Conservation (phyloP, 2,888 invertebrate genomes). For the Troglohyphantes excavatus region DNA sequence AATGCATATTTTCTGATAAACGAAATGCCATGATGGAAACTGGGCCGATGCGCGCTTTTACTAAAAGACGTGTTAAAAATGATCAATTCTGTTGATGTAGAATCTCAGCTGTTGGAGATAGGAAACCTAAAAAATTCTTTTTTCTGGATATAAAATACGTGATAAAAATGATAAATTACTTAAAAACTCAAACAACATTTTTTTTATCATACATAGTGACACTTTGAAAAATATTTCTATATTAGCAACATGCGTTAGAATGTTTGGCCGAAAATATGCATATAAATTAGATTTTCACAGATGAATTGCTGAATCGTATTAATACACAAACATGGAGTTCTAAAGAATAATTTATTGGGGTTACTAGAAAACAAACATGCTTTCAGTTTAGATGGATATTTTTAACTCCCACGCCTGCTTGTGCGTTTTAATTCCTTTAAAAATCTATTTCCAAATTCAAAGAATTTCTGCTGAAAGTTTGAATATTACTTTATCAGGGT, state of each 20-base stretch:
- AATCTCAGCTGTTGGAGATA: slow-evolving; percentile 5
- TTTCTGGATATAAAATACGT: not conserved
- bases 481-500: no score
- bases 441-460: no score
- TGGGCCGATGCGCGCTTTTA: not conserved
- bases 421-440: not conserved
- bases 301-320: not conserved
- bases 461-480: no score
- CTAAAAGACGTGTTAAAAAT: slow-evolving; percentile 4
- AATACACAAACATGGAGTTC: not conserved
- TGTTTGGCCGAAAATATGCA: not conserved
- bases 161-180: not conserved
- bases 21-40: not conserved
- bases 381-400: not conserved
- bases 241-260: not conserved
- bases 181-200: not conserved
- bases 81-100: not conserved
- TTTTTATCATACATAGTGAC: not conserved
- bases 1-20: not conserved
- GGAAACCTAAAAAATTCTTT: not conserved
- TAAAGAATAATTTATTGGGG: not conserved
- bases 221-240: not conserved
- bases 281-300: not conserved
- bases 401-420: not conserved
- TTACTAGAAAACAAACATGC: not conserved